Conservation (phyloP, 2,888 invertebrate genomes). For the Drosophila multiciliata region DNA sequence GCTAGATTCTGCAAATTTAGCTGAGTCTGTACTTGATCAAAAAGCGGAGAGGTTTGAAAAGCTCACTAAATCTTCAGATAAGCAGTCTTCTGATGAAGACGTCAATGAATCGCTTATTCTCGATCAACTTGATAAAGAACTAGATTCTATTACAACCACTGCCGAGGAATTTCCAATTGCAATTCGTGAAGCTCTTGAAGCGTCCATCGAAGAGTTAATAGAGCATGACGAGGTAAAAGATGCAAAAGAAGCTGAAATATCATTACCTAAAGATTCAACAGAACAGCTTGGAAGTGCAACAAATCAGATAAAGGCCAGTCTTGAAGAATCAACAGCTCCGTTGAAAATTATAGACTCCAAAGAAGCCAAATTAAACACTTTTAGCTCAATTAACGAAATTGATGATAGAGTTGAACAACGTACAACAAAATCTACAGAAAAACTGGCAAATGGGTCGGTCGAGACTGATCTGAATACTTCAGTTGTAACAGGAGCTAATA, state of each 20-base stretch:
- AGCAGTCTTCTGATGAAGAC: too few relatives aligned
- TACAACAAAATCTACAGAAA: background rate
- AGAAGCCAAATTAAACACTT: background rate
- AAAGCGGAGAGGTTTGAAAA: background rate
- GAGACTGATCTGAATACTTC: background rate
- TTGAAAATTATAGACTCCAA: background rate
- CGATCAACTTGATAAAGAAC: background rate
- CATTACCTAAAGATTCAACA: background rate
- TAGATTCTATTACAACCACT: background rate
- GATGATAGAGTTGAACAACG: background rate
- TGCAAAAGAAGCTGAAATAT: background rate
- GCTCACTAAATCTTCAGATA: background rate
- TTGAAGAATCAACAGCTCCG: background rate
- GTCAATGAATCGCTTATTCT: background rate
- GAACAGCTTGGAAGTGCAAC: background rate
- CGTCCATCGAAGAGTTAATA: background rate
- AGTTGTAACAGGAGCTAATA: background rate
- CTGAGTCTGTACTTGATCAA: background rate
- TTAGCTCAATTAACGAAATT: background rate
- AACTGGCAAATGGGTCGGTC: background rate
- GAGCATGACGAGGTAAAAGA: background rate
- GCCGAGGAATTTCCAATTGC: constrained; percentile 1
- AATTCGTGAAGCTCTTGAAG: background rate
- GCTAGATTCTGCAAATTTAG: background rate
- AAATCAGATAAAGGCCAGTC: background rate